A percentile compares a stretch with the other conserved stretches of the same genome.
These are phyloP conservation scores for Hylyphantes graminicola DNA, from an alignment of 1,140 invertebrate species.

Conservation along the genomic window DNA sequence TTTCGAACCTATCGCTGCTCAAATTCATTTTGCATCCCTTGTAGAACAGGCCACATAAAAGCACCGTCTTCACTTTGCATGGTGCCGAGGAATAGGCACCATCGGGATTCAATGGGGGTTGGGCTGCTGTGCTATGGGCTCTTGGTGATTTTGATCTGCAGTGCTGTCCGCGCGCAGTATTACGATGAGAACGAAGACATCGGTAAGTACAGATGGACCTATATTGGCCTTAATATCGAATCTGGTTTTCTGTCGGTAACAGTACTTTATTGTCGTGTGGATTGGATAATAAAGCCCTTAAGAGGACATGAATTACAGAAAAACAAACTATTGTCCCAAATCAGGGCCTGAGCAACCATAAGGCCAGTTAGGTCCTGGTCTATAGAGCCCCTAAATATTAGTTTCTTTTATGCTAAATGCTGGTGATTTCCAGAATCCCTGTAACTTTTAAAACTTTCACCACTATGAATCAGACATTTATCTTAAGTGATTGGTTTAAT, in stretches of 20 bases:
- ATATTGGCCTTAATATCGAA: background rate
- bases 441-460: too few relatives aligned
- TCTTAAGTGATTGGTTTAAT: too few relatives aligned
- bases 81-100: conserved; percentile 7
- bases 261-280: background rate
- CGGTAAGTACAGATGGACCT: conserved; percentile 23
- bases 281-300: background rate
- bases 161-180: conserved; percentile 17
- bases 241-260: background rate
- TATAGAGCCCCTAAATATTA: too few relatives aligned
- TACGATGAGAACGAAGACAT: conserved; percentile 48
- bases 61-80: conserved; percentile 14
- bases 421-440: too few relatives aligned
- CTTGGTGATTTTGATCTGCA: conserved; percentile 17
- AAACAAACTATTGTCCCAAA: background rate
- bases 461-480: too few relatives aligned
- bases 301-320: background rate
- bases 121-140: background rate
- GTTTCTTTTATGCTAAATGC: too few relatives aligned
- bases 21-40: background rate
- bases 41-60: background rate
- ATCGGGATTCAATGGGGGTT: background rate
- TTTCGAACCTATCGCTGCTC: conserved; percentile 28
- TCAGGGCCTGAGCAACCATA: background rate
- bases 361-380: background rate